These are phyloP conservation scores for Megalonaias nervosa DNA, from an alignment of 1,140 invertebrate species.

Conservation along the genomic window DNA sequence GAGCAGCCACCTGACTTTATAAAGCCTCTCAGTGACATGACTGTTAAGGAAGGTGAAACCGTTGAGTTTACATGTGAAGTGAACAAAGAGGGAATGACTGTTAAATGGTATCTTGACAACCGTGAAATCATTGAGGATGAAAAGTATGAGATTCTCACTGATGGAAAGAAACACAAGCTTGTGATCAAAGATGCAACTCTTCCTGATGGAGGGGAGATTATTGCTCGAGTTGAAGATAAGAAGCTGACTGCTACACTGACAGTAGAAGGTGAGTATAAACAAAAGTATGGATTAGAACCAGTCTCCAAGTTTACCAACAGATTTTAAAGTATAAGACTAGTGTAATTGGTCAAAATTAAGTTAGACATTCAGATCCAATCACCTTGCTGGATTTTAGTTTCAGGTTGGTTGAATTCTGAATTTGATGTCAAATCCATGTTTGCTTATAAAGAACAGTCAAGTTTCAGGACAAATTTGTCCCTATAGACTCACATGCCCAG, in stretches of 20 bases:
- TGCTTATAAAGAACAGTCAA: too few species aligned
- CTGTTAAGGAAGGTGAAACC: conserved; percentile 77
- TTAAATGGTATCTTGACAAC: conserved; percentile 72
- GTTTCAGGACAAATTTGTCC: too few species aligned
- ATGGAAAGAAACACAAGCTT: conserved; percentile 59
- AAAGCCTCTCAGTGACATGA: conserved; percentile 69
- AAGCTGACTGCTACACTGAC: conserved; percentile 59
- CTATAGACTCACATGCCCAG: too few species aligned
- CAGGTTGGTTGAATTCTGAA: too few species aligned
- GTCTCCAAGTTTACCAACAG: not conserved
- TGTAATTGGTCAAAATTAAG: too few species aligned
- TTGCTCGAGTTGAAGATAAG: conserved; percentile 62
- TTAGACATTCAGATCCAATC: too few species aligned
- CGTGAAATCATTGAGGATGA: conserved; percentile 73
- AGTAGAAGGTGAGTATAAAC: conserved; percentile 59
- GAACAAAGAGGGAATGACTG: conserved; percentile 67
- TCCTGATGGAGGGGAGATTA: conserved; percentile 61
- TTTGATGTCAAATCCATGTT: too few species aligned
- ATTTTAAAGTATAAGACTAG: too few species aligned
- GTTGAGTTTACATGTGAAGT: conserved; percentile 72
- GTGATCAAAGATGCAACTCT: conserved; percentile 60
- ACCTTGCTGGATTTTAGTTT: too few species aligned
- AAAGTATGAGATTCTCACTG: conserved; percentile 78
- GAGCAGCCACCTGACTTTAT: conserved; percentile 64
- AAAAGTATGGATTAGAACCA: not conserved